Evolutionary conservation across 2,888 invertebrate genomes (phyloP).

Genomic region (Ernsta delagoae): DNA sequence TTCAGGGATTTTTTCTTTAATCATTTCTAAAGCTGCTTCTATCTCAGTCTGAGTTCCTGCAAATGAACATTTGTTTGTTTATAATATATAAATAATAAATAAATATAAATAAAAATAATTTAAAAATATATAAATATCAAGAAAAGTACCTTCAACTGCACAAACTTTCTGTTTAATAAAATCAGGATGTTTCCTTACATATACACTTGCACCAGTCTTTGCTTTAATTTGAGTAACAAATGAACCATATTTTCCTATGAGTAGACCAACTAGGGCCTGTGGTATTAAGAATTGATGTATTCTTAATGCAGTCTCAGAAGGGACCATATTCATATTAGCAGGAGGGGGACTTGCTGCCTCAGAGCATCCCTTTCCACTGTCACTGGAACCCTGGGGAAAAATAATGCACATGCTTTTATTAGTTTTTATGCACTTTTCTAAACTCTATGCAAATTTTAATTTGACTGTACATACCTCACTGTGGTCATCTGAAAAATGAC

Average conservation of each 20-base stretch:
- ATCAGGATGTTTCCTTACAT: constrained; percentile 91
- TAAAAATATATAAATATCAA: neutral
- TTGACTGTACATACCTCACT: constrained; percentile 81
- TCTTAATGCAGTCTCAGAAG: constrained; percentile 73
- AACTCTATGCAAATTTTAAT: neutral
- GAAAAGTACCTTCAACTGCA: constrained; percentile 88
- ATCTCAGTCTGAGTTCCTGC: constrained; percentile 91
- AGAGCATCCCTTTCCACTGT: constrained; percentile 93
- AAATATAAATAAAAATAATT: neutral
- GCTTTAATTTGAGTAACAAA: constrained; percentile 93
- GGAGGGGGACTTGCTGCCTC: constrained; percentile 89
- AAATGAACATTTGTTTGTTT: constrained; percentile 9
- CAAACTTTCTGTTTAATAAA: constrained; percentile 92
- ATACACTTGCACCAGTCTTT: constrained; percentile 91
- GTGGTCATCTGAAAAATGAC: constrained; percentile 88
- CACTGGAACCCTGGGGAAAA: constrained; percentile 88
- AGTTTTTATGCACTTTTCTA: no score
- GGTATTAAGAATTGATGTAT: constrained; percentile 91
- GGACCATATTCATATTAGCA: constrained; percentile 82
- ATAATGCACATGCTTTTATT: no score
- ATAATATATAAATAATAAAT: neutral
- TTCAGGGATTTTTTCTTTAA: constrained; percentile 93
- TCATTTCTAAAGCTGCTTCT: constrained; percentile 92
- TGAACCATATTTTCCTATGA: constrained; percentile 93
- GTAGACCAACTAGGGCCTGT: constrained; percentile 91